Base-by-base conservation (phyloP, 1,140 invertebrate species). In the Nephotettix cincticeps region DNA sequence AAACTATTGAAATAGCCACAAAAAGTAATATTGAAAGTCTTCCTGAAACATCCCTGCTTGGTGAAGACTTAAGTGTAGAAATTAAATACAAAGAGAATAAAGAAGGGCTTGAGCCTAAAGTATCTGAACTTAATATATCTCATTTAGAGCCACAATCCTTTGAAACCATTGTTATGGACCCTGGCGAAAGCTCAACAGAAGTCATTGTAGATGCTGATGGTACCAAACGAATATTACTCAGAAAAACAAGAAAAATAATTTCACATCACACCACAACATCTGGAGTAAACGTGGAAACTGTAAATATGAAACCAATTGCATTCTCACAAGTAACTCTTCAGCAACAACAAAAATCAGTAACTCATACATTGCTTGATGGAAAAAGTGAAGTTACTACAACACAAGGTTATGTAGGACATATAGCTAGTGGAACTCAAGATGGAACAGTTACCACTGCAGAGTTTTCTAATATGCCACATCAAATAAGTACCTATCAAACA, bases 161-260 rank as follows among this genome's bases (percentile, higher is more conserved):
- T 76, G 91, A 92, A 78, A 92, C 91, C 0, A 83, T 92, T 1
- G 84, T 92, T 72, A 84, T 90, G 0, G 91, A 93, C 78, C 91
- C 91, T 0, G 90, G 92, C 79, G 88, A 92, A 77, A 89, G 87
- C 11, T 90, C 87, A 1, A 91, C 90, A 11, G 91, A 93, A 81
- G 88, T 93, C 1, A 87, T 93, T 6, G 89, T 92, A 0, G 90
- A 91, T 74, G 85, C 90, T 27, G 91, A 93, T 80, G 91, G 91
- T n/a, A 91, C 89, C 0, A 92, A 90, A 74, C 85, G 90, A 73
- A 92, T 93, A 69, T 90, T 93, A 58, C 87, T 93, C 0, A 88
- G 86, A 71, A 92, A 91, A 80, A 73, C 84, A 40, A 78, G 82
- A 19, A 74, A 77, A 32, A 83, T 81, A 19, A 70, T 79, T 13